Percentiles rank a stretch among this genome's conserved stretches.
These are phyloP conservation scores for Orientallactaga sibirica DNA, from an alignment of 2,797 vertebrate genomes.

Conservation along the genomic window DNA sequence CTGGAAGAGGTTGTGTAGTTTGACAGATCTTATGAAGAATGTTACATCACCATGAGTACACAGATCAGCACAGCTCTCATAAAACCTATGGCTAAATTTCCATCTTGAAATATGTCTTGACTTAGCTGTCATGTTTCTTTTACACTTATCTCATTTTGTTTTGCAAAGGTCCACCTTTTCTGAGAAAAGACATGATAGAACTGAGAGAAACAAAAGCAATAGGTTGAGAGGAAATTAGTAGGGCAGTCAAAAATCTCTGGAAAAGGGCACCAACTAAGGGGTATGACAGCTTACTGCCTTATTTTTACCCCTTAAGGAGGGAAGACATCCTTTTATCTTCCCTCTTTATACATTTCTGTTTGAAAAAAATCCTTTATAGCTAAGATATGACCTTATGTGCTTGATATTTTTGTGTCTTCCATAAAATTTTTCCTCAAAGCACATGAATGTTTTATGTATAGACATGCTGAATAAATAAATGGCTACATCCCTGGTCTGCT, in stretches of 20 bases:
- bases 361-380: background rate
- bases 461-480: background rate
- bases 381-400: background rate
- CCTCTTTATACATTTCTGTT: background rate
- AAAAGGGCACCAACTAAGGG: background rate
- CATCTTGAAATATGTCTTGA: conserved; percentile 11
- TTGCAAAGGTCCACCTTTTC: background rate
- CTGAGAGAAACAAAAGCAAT: background rate
- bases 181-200: background rate
- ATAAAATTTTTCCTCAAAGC: background rate
- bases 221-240: background rate
- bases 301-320: background rate
- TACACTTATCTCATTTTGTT: background rate
- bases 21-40: background rate
- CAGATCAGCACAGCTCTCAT: background rate
- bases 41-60: background rate
- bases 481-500: background rate
- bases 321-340: background rate
- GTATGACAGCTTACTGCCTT: background rate
- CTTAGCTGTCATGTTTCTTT: conserved; percentile 21
- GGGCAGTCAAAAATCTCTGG: background rate
- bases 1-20: background rate
- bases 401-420: conserved; percentile 35
- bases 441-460: background rate
- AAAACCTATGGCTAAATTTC: background rate